Conservation (phyloP, 2,797 vertebrate species). For the Coracias cyanogaster region DNA sequence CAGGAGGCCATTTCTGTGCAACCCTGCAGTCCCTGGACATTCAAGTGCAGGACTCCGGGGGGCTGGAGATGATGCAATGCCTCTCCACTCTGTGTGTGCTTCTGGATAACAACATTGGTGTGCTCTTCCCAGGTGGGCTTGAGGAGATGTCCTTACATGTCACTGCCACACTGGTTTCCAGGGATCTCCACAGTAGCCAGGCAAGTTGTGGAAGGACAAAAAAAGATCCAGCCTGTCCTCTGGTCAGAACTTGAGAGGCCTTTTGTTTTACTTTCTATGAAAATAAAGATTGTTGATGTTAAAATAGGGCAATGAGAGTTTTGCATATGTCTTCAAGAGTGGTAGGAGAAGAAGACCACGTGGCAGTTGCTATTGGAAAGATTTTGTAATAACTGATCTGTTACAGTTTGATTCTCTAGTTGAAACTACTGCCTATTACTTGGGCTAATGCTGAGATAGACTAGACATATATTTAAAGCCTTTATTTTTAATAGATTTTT, state of each 20-base stretch:
- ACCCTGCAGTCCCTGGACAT: too few species aligned
- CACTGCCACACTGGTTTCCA: background rate
- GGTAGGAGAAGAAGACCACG: background rate
- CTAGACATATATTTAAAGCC: background rate
- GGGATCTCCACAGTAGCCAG: background rate
- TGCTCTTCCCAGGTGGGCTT: background rate
- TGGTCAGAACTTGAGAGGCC: background rate
- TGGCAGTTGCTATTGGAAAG: background rate
- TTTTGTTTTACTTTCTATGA: background rate
- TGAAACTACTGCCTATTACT: background rate
- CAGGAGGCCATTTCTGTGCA: background rate
- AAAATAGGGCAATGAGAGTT: background rate
- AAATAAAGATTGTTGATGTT: background rate
- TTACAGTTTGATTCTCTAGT: background rate
- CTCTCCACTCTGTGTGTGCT: accelerated
- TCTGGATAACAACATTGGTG: background rate
- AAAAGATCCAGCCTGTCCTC: background rate
- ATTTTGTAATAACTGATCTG: background rate
- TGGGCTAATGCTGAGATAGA: background rate
- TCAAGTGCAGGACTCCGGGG: background rate
- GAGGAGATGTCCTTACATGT: background rate
- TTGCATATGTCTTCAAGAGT: background rate
- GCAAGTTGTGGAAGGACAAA: background rate
- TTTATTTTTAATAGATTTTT: background rate
- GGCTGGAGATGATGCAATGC: background rate